phyloP scores from a whole-genome alignment of 2,797 vertebrate species.

The Salmo trutta region DNA sequence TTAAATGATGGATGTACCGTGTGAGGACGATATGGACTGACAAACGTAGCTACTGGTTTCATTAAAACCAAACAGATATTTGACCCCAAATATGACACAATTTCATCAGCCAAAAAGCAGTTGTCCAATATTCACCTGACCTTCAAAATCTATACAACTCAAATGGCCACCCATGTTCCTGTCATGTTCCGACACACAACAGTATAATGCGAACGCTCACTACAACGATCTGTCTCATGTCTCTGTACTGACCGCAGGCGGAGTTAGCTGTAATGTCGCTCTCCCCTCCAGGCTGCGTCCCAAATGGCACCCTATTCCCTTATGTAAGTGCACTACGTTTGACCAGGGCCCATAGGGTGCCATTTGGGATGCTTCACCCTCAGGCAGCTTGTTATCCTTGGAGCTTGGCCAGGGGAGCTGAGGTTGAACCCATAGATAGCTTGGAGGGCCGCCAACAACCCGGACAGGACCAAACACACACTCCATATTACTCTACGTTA shows the following conservation, averaged over 20 bases:
- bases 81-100: no score
- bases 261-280: constrained; percentile 60
- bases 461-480: not conserved
- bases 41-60: no score
- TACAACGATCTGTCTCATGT: constrained; percentile 41
- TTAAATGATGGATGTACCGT: no score
- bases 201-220: constrained; percentile 45
- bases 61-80: no score
- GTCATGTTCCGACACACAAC: no score
- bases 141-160: no score
- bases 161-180: constrained; percentile 26
- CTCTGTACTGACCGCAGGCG: constrained; percentile 54
- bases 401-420: constrained; percentile 49
- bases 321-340: no score
- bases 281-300: constrained; percentile 10
- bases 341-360: no score
- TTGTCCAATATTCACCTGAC: no score
- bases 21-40: no score
- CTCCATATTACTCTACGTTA: not conserved
- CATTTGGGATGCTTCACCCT: constrained; percentile 36
- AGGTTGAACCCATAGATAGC: constrained; percentile 3
- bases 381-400: constrained; percentile 72
- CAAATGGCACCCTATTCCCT: no score
- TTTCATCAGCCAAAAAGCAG: no score
- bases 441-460: constrained; percentile 1